Evolutionary conservation across 2,113 vertebrate genomes (phyloP), one percentile per base, ranked within the genome.

Genomic region (Plotosus lineatus): DNA sequence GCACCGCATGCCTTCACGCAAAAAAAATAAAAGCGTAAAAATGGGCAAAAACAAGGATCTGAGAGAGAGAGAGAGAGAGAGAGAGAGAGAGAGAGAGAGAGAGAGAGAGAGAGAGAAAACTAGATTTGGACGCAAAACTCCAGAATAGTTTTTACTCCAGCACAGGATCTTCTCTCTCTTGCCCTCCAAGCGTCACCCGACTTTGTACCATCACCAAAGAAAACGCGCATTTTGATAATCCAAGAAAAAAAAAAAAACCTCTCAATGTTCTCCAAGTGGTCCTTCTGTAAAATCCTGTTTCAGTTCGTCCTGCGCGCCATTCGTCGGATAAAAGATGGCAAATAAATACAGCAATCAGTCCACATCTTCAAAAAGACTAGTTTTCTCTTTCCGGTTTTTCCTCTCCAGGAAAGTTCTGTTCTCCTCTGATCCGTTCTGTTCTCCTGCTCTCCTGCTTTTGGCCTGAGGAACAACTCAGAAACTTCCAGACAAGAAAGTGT

Each of bases 1-100:
- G 82, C 82, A 88, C 90, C 88, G 84, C 90, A 90, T 69, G 77
- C 77, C 63, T 85, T 83, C 63, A 50, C 69, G 15, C 61, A 71
- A 40, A 51, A 68, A 76, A 46, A 28, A 31, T n/a, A 33, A 31
- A 66, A 50, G 40, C 10, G 42, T 28, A 19, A 51, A 83, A 65
- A 26, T 23, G 38, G 23, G 14, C 71, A 50, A 63, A 76, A 42
- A 66, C 58, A 73, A 46, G 38, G 53, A 56, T 26, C 38, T 23
- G 65, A 50, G n/a, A 71, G 48, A 44, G 61, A 42, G 50, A 73
- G 55, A 56, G 31, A 71, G 50, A 2, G 51, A 80, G 76, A 58
- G 4, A 44, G n/a, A 21, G 33, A 55, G 42, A 74, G 42, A 71
- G 63, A 84, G 73, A 69, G 50, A 63, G 63, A 36, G 77, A 71